Base-by-base conservation (phyloP, 2,797 vertebrate species). In the Ctenopoma multispine region DNA sequence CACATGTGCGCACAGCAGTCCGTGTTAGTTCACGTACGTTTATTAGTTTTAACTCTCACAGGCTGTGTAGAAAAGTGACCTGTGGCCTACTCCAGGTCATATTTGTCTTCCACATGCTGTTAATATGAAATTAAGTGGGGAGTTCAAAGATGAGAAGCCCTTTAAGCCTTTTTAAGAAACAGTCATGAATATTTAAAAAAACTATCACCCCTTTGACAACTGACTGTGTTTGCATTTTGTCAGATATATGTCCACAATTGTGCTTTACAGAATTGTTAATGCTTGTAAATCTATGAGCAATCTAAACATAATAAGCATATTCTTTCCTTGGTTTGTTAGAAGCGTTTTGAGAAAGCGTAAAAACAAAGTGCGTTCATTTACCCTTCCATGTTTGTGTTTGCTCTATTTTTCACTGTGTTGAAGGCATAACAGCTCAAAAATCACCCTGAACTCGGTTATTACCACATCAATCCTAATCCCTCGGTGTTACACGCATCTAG, bases 381-480 rank as follows among this genome's bases (percentile, higher is more conserved):
- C 75, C 24, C 0, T 1, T 56, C 64, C 7, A 17, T 29, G 23
- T 29, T 53, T 29, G n/a, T 40, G 47, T 63, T 58, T 15, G 14
- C 27, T 46, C 64, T 72, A 41, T 75, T 46, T 24, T 15, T 53
- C 17, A 58, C 3, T 9, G 1, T 5, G 31, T 41, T 6, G 44
- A 60, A 58, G 29, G 14, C 47, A n/a, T 34, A 15, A 17, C 20
- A 14, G 40, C 64, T 61, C 54, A 72, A 57, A 51, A 81, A 57
- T 77, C 49, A 7, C 61, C 69, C 29, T 20, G 53, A 71, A 65
- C 31, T 50, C 43, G 2, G 21, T 66, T 73, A 57, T 71, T 77
- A 63, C 3, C 47, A 36, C 58, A 51, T 31, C 58, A 67, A 56
- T 31, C 23, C 7, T 75, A 65, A 86, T 76, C 71, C 62, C 17